Evolutionary conservation across 2,797 vertebrate species (phyloP).

Genomic region (Rhabdomys pumilio): DNA sequence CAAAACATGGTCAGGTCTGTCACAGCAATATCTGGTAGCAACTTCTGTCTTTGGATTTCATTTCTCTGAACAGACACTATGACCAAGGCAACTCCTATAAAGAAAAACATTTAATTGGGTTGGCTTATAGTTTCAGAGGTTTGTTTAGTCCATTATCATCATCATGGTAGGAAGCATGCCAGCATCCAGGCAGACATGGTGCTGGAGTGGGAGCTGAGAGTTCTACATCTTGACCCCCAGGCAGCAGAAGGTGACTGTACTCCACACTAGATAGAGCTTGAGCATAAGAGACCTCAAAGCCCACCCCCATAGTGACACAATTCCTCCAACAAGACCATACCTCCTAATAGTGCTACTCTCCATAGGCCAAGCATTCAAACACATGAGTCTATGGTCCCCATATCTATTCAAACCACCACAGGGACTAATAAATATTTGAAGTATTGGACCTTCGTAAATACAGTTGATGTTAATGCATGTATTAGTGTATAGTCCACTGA

Average conservation of each 20-base stretch:
- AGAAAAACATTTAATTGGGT: background rate
- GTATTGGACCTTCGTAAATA: conserved; percentile 6
- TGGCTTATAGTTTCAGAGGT: background rate
- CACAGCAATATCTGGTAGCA: background rate
- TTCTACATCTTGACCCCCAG: background rate
- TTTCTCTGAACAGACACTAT: no score
- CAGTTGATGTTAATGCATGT: conserved; percentile 30
- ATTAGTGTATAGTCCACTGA: background rate
- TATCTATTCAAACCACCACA: background rate
- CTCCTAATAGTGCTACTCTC: background rate
- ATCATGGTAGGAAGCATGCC: background rate
- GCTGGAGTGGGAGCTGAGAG: background rate
- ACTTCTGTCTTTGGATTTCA: no score
- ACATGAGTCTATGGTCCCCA: background rate
- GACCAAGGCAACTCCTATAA: background rate
- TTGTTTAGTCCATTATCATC: background rate
- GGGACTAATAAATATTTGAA: background rate
- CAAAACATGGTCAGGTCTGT: background rate
- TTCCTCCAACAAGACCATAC: background rate
- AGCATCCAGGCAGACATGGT: background rate
- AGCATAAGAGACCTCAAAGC: background rate
- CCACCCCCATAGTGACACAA: background rate
- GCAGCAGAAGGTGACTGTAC: background rate
- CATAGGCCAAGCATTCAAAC: background rate
- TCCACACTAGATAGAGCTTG: background rate